phyloP scores from a whole-genome alignment of 2,797 vertebrate genomes.

The Erpetoichthys calabaricus region DNA sequence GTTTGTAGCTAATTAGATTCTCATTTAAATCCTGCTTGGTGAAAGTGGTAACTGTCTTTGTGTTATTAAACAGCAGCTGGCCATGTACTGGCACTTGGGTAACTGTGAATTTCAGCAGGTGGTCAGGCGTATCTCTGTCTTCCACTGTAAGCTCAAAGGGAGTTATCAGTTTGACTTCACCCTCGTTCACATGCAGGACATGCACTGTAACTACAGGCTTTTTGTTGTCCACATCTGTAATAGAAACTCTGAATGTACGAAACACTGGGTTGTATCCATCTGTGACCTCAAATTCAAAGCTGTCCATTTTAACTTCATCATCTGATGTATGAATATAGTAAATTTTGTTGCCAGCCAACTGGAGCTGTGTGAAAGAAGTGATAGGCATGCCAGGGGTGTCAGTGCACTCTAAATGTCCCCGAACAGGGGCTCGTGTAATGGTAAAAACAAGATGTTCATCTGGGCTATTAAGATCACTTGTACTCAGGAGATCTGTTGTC shows the following conservation, averaged over 20 bases:
- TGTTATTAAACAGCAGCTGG: slow-evolving; percentile 72
- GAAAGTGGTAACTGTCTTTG: slow-evolving; percentile 55
- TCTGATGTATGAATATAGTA: slow-evolving; percentile 89
- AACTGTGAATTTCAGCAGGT: slow-evolving; percentile 65
- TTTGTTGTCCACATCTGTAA: slow-evolving; percentile 87
- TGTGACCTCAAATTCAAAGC: slow-evolving; percentile 92
- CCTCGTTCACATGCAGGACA: slow-evolving; percentile 64
- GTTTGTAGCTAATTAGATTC: slow-evolving; percentile 87
- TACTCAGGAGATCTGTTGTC: slow-evolving; percentile 87
- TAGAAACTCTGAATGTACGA: slow-evolving; percentile 87
- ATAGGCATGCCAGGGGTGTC: slow-evolving; percentile 70
- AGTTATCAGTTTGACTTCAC: slow-evolving; percentile 78
- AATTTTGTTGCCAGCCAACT: slow-evolving; percentile 86
- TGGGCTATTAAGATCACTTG: slow-evolving; percentile 87
- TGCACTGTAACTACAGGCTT: slow-evolving; percentile 82
- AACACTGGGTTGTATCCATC: slow-evolving; percentile 90
- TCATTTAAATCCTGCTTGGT: slow-evolving; percentile 91
- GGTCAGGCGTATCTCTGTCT: slow-evolving; percentile 79
- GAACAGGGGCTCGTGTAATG: slow-evolving; percentile 73
- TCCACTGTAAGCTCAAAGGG: slow-evolving; percentile 87
- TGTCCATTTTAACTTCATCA: slow-evolving; percentile 92
- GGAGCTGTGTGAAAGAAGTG: slow-evolving; percentile 79
- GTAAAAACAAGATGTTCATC: slow-evolving; percentile 87
- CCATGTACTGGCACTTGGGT: slow-evolving; percentile 80
- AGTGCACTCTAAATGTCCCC: slow-evolving; percentile 86